These are phyloP conservation scores for Scopus umbretta DNA, from an alignment of 2,113 vertebrate species.

Conservation along the genomic window DNA sequence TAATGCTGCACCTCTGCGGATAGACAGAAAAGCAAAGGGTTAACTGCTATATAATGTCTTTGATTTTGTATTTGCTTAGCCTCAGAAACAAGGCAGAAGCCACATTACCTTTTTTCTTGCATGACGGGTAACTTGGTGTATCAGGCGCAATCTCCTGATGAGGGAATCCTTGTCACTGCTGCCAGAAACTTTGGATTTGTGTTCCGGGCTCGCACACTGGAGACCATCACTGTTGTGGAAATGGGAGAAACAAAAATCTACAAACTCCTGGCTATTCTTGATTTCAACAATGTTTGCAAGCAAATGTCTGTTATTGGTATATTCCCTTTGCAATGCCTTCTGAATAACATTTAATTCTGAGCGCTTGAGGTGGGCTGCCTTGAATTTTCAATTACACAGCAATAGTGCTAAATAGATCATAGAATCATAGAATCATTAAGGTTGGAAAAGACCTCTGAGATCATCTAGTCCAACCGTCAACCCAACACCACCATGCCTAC, in stretches of 20 bases:
- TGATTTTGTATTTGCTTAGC: not conserved
- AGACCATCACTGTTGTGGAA: conserved; percentile 83
- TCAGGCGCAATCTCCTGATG: conserved; percentile 96
- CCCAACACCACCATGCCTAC: too few species aligned
- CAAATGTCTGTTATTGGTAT: conserved; percentile 96
- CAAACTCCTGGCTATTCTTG: conserved; percentile 87
- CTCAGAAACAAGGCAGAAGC: not conserved
- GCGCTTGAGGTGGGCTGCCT: not conserved
- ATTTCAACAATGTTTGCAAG: conserved; percentile 92
- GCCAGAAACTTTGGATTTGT: conserved; percentile 95
- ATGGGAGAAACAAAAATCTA: conserved; percentile 82
- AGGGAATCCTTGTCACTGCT: conserved; percentile 92
- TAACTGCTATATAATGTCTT: not conserved
- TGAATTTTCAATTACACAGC: not conserved
- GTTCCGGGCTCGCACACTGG: conserved; percentile 86
- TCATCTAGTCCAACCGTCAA: too few species aligned
- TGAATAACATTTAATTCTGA: not conserved
- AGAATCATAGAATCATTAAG: too few species aligned
- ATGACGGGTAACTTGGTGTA: conserved; percentile 82
- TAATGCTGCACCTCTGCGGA: not conserved
- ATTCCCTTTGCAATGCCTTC: not conserved
- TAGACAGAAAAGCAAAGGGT: not conserved
- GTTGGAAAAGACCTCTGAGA: too few species aligned
- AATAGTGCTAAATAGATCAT: not conserved
- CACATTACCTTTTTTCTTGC: not conserved